These are phyloP conservation scores for Tachypleus tridentatus DNA, from an alignment of 1,140 invertebrate species.

Conservation along the genomic window DNA sequence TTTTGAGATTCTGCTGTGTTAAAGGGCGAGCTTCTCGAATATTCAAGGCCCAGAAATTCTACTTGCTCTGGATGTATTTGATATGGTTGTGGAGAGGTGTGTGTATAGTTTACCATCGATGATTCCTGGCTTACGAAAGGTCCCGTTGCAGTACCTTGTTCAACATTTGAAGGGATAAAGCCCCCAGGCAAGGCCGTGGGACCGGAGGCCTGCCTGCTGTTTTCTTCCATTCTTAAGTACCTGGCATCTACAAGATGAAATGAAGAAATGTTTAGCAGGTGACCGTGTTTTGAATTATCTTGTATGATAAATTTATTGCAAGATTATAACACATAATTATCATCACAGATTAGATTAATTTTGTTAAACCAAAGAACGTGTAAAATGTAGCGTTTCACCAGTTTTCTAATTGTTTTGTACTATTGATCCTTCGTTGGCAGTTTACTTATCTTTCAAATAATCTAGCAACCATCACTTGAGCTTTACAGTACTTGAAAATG, in stretches of 20 bases:
- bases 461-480: too few species aligned
- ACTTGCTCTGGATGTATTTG: slow-evolving; percentile 5
- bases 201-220: slow-evolving; percentile 14
- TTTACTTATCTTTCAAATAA: too few species aligned
- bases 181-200: slow-evolving; percentile 15
- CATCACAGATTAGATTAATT: too few species aligned
- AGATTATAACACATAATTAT: too few species aligned
- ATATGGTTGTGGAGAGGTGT: slow-evolving; percentile 9
- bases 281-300: too few species aligned
- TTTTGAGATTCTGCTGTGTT: not conserved
- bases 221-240: slow-evolving; percentile 16
- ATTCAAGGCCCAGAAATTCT: not conserved
- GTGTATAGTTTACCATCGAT: slow-evolving; percentile 10
- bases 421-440: too few species aligned
- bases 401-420: too few species aligned
- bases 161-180: slow-evolving; percentile 9
- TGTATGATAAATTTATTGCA: too few species aligned
- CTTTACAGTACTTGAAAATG: too few species aligned
- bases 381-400: too few species aligned
- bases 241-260: slow-evolving; percentile 7
- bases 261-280: not conserved
- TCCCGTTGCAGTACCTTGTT: slow-evolving; percentile 9
- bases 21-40: not conserved
- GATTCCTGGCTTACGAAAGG: slow-evolving; percentile 15
- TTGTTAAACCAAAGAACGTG: too few species aligned